Evolutionary conservation across 2,113 vertebrate species (phyloP).

Genomic region (Macquaria australasica): DNA sequence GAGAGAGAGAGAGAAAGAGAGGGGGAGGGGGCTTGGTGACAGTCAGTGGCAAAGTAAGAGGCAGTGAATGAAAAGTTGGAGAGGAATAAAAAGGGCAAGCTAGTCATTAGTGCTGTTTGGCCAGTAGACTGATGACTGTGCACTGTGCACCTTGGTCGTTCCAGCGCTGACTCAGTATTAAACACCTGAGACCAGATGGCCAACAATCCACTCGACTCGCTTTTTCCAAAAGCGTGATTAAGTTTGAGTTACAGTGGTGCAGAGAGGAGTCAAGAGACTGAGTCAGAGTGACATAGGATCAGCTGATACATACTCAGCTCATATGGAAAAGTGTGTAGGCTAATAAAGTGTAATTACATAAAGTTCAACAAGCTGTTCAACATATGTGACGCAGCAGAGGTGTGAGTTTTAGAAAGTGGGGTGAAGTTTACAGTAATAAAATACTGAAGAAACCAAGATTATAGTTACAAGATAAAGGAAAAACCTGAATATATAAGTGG

Average conservation of each 20-base stretch:
- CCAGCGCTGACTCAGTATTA: conserved; percentile 52
- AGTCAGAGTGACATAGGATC: not conserved
- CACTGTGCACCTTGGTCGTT: conserved; percentile 39
- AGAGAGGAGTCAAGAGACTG: not conserved
- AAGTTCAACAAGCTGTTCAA: too few relatives aligned
- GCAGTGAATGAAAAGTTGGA: conserved; percentile 18
- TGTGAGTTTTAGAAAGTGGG: not conserved
- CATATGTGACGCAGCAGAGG: not conserved
- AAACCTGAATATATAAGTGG: too few relatives aligned
- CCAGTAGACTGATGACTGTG: conserved; percentile 6
- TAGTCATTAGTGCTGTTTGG: conserved; percentile 22
- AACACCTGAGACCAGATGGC: not conserved
- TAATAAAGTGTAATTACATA: too few relatives aligned
- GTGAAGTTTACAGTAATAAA: too few relatives aligned
- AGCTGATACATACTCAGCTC: not conserved
- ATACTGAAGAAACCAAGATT: not conserved
- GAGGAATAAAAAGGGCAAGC: conserved; percentile 32
- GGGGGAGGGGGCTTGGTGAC: not conserved
- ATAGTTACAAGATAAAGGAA: too few relatives aligned
- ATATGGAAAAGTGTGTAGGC: not conserved
- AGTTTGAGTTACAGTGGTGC: not conserved
- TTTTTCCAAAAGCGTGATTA: not conserved
- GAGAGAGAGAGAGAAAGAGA: not conserved
- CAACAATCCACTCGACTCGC: not conserved
- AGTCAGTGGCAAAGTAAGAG: conserved; percentile 23